Evolutionary conservation across 2,797 vertebrate genomes (phyloP), one percentile per base, ranked within the genome.

Genomic region (Nyctalus aviator): DNA sequence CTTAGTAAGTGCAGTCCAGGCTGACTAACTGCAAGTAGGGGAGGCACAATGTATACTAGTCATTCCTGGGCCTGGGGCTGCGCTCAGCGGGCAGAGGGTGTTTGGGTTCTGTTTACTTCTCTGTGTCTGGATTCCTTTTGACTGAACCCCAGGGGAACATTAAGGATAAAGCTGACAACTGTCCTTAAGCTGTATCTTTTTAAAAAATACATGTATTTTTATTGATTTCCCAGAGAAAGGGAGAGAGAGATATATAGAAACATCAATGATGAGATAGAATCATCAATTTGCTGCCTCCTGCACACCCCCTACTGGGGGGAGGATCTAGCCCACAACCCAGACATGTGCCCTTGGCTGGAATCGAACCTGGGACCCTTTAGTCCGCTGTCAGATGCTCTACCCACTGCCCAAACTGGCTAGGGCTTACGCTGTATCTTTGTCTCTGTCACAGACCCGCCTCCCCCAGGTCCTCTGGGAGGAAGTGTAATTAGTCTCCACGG

Each of bases 21-120:
- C 84, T 23, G 66, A 2, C 72, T 18, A 5, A 12, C 0, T 13
- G 32, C 44, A 9, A 10, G 25, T 3, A 1, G 64, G 68, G 18
- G 35, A 6, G 5, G 7, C 1, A 12, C 66, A 12, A 0, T 50
- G 20, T 23, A 32, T 5, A n/a, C n/a, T n/a, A 1, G 27, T 5
- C 3, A 1, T 44, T 46, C 59, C 32, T 27, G 9, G 2, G 0
- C 20, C 27, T 20, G 55, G 32, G 48, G 8, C 2, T 44, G 14
- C 3, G 1, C 2, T 0, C 4, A 4, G 32, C 78, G 66, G 20
- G 32, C 32, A 8, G 35, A 8, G 21, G 21, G 11, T 0, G 18
- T 64, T 64, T 75, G 37, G 30, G 4, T 32, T 30, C 1, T 25
- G 32, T 30, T 32, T n/a, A 6, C 18, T 14, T 69, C 20, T 59